phyloP scores from a whole-genome alignment of 2,797 vertebrate species.

The Acipenser oxyrinchus region DNA sequence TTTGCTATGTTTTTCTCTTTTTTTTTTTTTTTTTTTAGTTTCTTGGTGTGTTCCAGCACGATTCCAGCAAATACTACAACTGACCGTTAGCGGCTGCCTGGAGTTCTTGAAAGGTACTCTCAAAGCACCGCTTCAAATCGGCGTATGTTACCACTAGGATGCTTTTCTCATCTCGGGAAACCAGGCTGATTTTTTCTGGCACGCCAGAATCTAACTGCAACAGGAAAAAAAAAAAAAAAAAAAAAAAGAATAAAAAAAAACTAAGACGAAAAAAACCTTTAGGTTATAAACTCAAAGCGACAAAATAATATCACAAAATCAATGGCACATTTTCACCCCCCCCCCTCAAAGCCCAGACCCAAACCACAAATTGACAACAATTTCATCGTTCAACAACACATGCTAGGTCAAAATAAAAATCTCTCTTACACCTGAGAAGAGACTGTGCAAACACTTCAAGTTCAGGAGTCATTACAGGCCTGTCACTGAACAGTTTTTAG shows the following conservation, averaged over 20 bases:
- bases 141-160: constrained; percentile 97
- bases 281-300: too few relatives aligned
- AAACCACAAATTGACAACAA: too few relatives aligned
- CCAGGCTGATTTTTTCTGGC: constrained; percentile 97
- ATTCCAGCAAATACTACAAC: constrained; percentile 81
- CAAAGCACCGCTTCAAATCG: constrained; percentile 98
- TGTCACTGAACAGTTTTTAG: too few relatives aligned
- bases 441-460: too few relatives aligned
- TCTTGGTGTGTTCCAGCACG: constrained; percentile 56
- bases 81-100: constrained; percentile 84
- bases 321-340: too few relatives aligned
- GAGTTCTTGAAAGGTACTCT: constrained; percentile 99
- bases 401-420: too few relatives aligned
- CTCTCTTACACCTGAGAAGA: too few relatives aligned
- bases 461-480: too few relatives aligned
- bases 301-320: too few relatives aligned
- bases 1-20: constrained; percentile 50
- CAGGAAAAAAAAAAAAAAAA: constrained; percentile 43
- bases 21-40: constrained; percentile 46
- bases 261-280: too few relatives aligned
- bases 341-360: too few relatives aligned
- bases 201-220: constrained; percentile 91
- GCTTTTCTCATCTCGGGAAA: constrained; percentile 97
- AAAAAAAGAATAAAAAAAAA: constrained; percentile 27
- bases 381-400: too few relatives aligned